These are phyloP conservation scores for Cistogaster globosa DNA, from an alignment of 2,888 invertebrate genomes.

Conservation along the genomic window DNA sequence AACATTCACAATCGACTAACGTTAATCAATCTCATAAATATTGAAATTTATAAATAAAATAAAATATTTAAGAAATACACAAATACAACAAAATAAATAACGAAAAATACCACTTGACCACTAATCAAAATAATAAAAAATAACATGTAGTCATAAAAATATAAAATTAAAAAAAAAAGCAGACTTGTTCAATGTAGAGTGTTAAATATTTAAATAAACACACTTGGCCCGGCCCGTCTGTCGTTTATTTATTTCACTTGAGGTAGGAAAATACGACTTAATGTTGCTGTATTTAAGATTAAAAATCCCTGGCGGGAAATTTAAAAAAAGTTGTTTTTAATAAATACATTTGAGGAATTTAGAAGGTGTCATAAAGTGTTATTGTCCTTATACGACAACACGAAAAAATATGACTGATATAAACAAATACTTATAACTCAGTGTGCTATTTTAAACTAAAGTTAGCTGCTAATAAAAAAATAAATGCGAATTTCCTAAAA, in stretches of 20 bases:
- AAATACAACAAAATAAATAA: background rate
- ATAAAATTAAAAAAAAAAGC: background rate
- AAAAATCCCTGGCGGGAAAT: background rate
- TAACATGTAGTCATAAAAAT: conserved; percentile 29
- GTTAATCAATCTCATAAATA: conserved; percentile 39
- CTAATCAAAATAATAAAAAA: conserved; percentile 56
- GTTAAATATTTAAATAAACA: background rate
- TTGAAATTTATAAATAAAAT: conserved; percentile 16
- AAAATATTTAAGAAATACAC: background rate
- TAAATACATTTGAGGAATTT: too few relatives aligned
- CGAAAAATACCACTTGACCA: conserved; percentile 60
- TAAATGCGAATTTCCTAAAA: too few relatives aligned
- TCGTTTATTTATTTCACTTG: background rate
- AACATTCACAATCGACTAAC: conserved; percentile 11
- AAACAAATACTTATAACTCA: too few relatives aligned
- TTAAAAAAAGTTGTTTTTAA: background rate
- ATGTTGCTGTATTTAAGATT: background rate
- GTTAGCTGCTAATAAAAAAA: too few relatives aligned
- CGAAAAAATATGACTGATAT: too few relatives aligned
- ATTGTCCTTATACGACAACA: too few relatives aligned
- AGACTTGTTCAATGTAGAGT: too few relatives aligned
- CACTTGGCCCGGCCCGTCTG: background rate
- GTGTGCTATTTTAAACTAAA: too few relatives aligned
- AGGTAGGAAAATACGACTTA: background rate
- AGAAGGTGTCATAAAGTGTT: too few relatives aligned